phyloP scores from a whole-genome alignment of 1,140 invertebrate genomes.

The Solenopsis fugax region DNA sequence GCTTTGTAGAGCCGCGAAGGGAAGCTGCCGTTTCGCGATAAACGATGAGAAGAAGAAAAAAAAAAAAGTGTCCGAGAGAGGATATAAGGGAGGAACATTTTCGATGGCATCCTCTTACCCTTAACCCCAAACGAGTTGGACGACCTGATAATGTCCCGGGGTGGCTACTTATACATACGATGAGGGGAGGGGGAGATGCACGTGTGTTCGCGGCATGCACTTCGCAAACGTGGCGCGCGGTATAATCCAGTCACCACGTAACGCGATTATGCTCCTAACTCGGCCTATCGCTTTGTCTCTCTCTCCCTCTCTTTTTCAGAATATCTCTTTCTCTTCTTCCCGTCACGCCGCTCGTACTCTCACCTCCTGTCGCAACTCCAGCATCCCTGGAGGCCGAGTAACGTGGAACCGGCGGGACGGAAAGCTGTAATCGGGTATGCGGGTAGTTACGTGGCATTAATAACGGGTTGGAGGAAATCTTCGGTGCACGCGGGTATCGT shows the following conservation, averaged over 20 bases:
- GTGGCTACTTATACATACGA: constrained; percentile 52
- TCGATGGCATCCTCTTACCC: not conserved
- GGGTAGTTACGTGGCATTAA: constrained; percentile 50
- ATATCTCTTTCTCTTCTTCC: constrained; percentile 3
- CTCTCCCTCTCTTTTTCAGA: constrained; percentile 20
- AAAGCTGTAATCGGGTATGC: constrained; percentile 66
- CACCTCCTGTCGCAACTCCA: constrained; percentile 32
- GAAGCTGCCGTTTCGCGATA: not conserved
- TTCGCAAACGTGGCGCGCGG: constrained; percentile 72
- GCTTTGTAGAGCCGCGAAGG: not conserved
- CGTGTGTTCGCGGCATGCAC: constrained; percentile 69
- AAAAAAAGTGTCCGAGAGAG: not conserved
- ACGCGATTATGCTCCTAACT: constrained; percentile 79
- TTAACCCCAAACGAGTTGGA: constrained; percentile 40
- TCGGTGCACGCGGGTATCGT: not conserved
- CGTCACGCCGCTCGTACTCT: constrained; percentile 27
- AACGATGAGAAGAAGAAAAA: not conserved
- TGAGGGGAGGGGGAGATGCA: not conserved
- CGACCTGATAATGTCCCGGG: constrained; percentile 45
- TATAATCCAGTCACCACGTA: constrained; percentile 81
- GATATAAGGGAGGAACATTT: constrained; percentile 58
- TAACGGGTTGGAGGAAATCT: constrained; percentile 35
- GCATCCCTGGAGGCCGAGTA: constrained; percentile 60
- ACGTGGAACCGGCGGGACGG: constrained; percentile 53
- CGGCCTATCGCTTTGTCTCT: constrained; percentile 63